Conservation (phyloP, 1,140 invertebrate genomes). For the Andrena cerasifolii region DNA sequence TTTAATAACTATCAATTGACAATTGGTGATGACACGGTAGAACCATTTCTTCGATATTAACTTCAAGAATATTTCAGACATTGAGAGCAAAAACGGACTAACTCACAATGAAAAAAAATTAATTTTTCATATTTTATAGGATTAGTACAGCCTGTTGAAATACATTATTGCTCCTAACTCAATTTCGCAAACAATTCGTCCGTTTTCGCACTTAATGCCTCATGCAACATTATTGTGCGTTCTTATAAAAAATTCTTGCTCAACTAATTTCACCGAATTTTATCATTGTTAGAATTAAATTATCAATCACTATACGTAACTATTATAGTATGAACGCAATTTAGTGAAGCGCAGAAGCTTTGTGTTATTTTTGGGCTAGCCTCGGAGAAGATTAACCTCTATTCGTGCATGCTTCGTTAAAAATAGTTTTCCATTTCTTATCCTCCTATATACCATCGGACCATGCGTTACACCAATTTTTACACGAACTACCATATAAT, state of each 20-base stretch:
- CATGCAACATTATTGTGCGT: too few relatives aligned
- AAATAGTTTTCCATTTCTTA: constrained; percentile 77
- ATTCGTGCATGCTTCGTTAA: constrained; percentile 76
- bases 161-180: too few relatives aligned
- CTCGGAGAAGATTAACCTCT: constrained; percentile 79
- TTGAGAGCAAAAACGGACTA: too few relatives aligned
- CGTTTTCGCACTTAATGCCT: too few relatives aligned
- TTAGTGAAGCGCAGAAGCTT: constrained; percentile 62
- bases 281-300: constrained; percentile 15
- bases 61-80: neutral
- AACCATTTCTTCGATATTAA: neutral
- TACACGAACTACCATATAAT: neutral
- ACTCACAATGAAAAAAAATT: too few relatives aligned
- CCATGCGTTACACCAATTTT: constrained; percentile 46
- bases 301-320: neutral
- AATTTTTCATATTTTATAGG: too few relatives aligned
- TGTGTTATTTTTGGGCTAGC: constrained; percentile 76
- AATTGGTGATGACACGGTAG: neutral
- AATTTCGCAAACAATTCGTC: too few relatives aligned
- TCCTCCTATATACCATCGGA: constrained; percentile 64
- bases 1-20: constrained; percentile 1
- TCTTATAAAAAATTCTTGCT: neutral
- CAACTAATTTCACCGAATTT: neutral
- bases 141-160: too few relatives aligned
- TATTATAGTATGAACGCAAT: constrained; percentile 35